A percentile compares a stretch with the other conserved stretches of the same genome.
These are phyloP conservation scores for Resseliella maxima DNA, from an alignment of 2,888 invertebrate genomes.

Conservation along the genomic window DNA sequence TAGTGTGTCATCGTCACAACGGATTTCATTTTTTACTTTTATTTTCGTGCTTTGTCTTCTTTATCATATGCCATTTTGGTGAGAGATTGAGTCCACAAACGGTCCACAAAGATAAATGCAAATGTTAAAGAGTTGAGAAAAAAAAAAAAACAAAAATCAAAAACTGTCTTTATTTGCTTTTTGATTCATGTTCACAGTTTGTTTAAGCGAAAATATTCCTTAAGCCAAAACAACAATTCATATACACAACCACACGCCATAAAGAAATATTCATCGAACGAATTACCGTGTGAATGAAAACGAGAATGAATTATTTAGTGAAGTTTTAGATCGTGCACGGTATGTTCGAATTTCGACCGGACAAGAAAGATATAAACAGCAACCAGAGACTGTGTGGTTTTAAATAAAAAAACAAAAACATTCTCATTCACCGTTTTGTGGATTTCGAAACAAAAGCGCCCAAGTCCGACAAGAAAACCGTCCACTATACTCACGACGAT, in stretches of 20 bases:
- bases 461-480: not conserved
- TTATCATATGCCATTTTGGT: not conserved
- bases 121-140: no score
- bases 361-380: not conserved
- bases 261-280: not conserved
- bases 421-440: not conserved
- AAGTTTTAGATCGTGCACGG: slow-evolving; percentile 30
- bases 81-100: not conserved
- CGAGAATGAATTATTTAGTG: slow-evolving; percentile 35
- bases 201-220: slow-evolving; percentile 6
- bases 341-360: not conserved
- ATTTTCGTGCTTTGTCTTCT: not conserved
- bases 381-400: no score
- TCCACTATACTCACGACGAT: not conserved
- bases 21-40: not conserved
- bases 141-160: no score
- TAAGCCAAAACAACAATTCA: not conserved
- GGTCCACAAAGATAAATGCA: not conserved
- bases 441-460: slow-evolving; percentile 16
- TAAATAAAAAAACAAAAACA: not conserved
- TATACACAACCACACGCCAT: not conserved
- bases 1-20: slow-evolving; percentile 35
- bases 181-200: no score
- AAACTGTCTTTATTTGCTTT: no score
- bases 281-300: not conserved